Conservation (phyloP, 2,888 invertebrate genomes). For the Cantharis lateralis region DNA sequence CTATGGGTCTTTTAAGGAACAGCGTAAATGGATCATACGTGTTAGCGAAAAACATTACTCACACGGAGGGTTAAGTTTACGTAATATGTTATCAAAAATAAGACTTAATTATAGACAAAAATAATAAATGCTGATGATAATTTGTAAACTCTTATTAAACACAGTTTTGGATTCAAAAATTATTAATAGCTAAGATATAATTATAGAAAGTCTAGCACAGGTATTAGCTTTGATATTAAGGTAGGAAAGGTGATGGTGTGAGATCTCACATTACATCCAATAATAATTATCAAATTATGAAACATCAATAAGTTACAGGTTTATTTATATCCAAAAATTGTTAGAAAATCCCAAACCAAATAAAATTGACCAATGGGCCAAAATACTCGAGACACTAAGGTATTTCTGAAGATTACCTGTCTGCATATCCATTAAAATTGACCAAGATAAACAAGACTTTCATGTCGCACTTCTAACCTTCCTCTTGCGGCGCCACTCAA, state of each 20-base stretch:
- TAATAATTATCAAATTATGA: neutral
- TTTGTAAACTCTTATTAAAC: neutral
- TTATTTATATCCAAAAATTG: neutral
- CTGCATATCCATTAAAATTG: neutral
- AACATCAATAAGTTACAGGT: neutral
- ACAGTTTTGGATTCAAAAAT: neutral
- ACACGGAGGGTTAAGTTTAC: too few relatives aligned
- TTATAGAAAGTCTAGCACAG: neutral
- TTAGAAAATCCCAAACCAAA: neutral
- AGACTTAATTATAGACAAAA: neutral
- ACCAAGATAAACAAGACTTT: neutral
- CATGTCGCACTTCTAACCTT: neutral
- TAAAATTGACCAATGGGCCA: neutral
- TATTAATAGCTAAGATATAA: neutral
- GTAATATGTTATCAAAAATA: neutral
- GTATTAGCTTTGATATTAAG: neutral
- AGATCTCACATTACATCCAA: neutral
- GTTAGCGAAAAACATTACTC: too few relatives aligned
- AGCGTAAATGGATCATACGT: too few relatives aligned
- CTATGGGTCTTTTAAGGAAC: too few relatives aligned
- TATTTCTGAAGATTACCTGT: neutral
- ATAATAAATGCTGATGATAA: neutral
- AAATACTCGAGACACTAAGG: neutral
- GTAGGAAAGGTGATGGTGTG: neutral
- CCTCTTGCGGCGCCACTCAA: neutral